Evolutionary conservation across 1,140 invertebrate species (phyloP).

Genomic region (Venturia canescens): DNA sequence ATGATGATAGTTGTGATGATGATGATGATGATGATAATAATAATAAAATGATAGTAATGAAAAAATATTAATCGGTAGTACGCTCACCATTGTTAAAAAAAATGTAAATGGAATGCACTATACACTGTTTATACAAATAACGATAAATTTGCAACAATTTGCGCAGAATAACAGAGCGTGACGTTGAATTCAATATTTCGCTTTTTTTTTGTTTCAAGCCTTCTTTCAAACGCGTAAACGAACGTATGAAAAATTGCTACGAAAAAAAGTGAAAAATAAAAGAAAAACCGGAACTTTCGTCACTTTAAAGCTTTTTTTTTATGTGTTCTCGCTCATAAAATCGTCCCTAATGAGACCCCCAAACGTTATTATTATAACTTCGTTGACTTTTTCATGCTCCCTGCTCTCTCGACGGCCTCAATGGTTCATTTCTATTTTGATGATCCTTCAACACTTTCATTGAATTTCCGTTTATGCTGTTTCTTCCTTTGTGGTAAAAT

Average conservation of each 20-base stretch:
- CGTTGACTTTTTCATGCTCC: neutral
- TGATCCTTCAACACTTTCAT: conserved; percentile 29
- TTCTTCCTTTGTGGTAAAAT: too few species aligned
- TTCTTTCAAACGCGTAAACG: neutral
- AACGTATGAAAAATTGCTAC: neutral
- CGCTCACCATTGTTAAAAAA: conserved; percentile 41
- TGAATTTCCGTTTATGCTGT: neutral
- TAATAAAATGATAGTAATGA: conserved; percentile 13
- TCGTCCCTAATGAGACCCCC: neutral
- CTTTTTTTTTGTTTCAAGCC: neutral
- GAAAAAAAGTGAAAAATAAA: conserved; percentile 17
- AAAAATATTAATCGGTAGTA: neutral
- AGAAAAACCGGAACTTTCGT: conserved; percentile 57
- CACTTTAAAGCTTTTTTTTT: conserved; percentile 63
- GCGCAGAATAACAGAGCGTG: conserved; percentile 63
- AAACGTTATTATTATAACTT: conserved; percentile 10
- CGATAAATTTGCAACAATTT: conserved; percentile 57
- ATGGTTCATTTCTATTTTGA: neutral
- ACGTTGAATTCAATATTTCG: conserved; percentile 51
- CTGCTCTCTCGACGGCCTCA: neutral
- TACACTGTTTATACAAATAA: conserved; percentile 66
- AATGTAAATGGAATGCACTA: conserved; percentile 57
- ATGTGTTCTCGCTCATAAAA: conserved; percentile 26
- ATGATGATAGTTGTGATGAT: neutral
- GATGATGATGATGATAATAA: conserved; percentile 11